Conservation (phyloP, 2,888 invertebrate species). For the Chelonus formosanus region DNA sequence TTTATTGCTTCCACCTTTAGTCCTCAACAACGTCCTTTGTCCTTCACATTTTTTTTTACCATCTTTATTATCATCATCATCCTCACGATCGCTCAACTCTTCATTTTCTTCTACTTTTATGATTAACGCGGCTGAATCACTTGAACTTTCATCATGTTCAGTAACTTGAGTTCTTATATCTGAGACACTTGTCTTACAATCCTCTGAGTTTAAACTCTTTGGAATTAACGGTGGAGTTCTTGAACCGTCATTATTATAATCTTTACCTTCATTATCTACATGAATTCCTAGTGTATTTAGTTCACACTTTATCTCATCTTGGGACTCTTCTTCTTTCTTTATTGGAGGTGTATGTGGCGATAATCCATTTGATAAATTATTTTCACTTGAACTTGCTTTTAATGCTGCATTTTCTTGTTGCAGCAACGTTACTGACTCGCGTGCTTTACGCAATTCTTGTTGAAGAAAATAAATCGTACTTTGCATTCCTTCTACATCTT, state of each 20-base stretch:
- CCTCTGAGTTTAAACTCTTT: conserved; percentile 22
- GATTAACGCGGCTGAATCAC: conserved; percentile 64
- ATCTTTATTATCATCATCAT: conserved; percentile 44
- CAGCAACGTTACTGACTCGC: conserved; percentile 73
- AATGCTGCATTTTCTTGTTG: conserved; percentile 69
- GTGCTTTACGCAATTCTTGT: conserved; percentile 87
- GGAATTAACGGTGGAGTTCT: conserved; percentile 56
- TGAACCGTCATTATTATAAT: conserved; percentile 55
- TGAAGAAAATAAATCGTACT: conserved; percentile 94
- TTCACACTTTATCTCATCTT: conserved; percentile 34
- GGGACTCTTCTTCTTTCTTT: conserved; percentile 52
- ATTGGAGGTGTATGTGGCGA: conserved; percentile 60
- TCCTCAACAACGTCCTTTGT: conserved; percentile 48
- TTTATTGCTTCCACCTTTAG: conserved; percentile 44
- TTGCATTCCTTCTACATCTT: conserved; percentile 98
- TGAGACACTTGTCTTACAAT: conserved; percentile 17
- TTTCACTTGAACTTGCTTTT: conserved; percentile 50
- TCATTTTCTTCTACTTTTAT: conserved; percentile 63
- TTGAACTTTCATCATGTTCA: conserved; percentile 62
- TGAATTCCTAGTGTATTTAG: conserved; percentile 38
- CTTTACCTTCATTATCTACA: conserved; percentile 54
- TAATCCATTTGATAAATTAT: conserved; percentile 57
- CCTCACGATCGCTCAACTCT: conserved; percentile 61
- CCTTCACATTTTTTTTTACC: conserved; percentile 25
- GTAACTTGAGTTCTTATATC: conserved; percentile 47